These are phyloP conservation scores for Clarias macrocephalus DNA, from an alignment of 2,113 vertebrate genomes.

Conservation along the genomic window DNA sequence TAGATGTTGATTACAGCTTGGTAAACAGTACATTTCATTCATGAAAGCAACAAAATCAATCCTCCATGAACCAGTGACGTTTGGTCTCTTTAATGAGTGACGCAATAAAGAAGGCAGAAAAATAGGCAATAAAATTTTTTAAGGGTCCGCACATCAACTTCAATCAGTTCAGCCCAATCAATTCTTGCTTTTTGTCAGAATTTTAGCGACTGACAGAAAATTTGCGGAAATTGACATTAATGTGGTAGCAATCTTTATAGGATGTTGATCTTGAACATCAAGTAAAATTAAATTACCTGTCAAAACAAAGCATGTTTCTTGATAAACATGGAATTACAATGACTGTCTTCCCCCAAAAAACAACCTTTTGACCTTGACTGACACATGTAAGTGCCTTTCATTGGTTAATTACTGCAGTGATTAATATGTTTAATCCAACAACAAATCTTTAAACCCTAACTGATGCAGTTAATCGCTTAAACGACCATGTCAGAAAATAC, in stretches of 20 bases:
- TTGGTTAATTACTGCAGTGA: too few relatives aligned
- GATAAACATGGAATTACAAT: neutral
- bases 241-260: neutral
- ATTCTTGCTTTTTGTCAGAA: slow-evolving; percentile 15
- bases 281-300: neutral
- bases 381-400: too few relatives aligned
- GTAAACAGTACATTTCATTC: slow-evolving; percentile 43
- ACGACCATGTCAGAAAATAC: too few relatives aligned
- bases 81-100: slow-evolving; percentile 22
- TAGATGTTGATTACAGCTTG: slow-evolving; percentile 33
- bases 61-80: slow-evolving; percentile 22
- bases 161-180: neutral
- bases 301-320: neutral
- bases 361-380: too few relatives aligned
- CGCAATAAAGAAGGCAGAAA: slow-evolving; percentile 24
- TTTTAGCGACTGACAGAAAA: neutral
- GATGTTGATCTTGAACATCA: slow-evolving; percentile 10
- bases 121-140: slow-evolving; percentile 1
- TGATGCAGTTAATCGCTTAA: too few relatives aligned
- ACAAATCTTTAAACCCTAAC: too few relatives aligned
- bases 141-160: slow-evolving; percentile 13
- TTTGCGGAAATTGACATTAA: slow-evolving; percentile 19
- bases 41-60: slow-evolving; percentile 23
- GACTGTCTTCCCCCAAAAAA: too few relatives aligned
- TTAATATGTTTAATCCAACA: too few relatives aligned